Evolutionary conservation across 2,113 vertebrate genomes (phyloP).

Genomic region (Myrmophylax atrothorax): DNA sequence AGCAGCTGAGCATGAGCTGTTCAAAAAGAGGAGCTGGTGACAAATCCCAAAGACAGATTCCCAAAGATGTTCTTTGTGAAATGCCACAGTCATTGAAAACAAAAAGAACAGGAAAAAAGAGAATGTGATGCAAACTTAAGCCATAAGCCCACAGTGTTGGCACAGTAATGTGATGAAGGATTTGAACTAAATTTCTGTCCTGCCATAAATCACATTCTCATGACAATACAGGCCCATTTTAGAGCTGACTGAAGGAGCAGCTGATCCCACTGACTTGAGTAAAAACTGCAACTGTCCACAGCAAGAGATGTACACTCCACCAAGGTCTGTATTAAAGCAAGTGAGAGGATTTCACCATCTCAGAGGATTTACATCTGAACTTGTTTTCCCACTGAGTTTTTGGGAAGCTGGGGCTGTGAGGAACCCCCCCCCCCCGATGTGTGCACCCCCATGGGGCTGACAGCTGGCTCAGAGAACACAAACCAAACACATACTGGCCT

Average conservation of each 20-base stretch:
- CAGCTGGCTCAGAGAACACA: slow-evolving; percentile 6
- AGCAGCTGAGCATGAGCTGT: neutral
- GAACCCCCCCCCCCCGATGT: neutral
- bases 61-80: neutral
- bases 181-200: neutral
- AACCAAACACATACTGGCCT: slow-evolving; percentile 28
- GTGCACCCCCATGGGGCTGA: neutral
- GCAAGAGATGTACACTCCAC: neutral
- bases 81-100: neutral
- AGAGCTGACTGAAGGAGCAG: neutral
- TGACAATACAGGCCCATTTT: neutral
- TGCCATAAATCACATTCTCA: neutral
- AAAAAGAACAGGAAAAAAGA: neutral
- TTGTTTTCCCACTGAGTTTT: neutral
- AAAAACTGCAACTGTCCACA: neutral
- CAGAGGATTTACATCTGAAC: neutral
- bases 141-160: neutral
- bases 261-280: neutral
- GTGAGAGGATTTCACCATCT: neutral
- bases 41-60: neutral
- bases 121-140: neutral
- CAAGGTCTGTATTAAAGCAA: neutral
- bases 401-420: neutral
- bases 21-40: neutral
- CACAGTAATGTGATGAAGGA: neutral